Percentiles rank a stretch among this genome's conserved stretches.
Evolutionary conservation across 2,888 invertebrate genomes (phyloP).

Genomic region (Pelosia muscerda): DNA sequence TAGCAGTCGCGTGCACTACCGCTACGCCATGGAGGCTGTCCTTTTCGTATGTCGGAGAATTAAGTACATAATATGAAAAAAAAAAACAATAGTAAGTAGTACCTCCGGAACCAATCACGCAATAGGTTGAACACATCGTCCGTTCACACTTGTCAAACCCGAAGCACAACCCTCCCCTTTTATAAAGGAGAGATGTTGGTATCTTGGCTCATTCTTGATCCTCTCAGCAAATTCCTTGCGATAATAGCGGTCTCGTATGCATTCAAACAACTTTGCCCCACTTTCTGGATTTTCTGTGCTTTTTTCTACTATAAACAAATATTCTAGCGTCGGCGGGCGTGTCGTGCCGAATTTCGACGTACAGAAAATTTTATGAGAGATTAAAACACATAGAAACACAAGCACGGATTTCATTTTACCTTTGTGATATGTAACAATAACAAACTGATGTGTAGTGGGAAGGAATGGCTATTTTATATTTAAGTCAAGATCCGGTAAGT

Average conservation of each 20-base stretch:
- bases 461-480: background rate
- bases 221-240: background rate
- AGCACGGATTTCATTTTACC: background rate
- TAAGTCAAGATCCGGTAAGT: background rate
- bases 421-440: background rate
- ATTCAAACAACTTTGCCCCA: background rate
- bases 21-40: too few species aligned
- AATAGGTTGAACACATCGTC: background rate
- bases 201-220: background rate
- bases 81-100: background rate
- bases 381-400: conserved; percentile 1
- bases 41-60: too few species aligned
- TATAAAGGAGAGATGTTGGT: background rate
- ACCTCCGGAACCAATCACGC: background rate
- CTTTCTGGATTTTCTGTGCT: background rate
- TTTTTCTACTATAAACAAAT: background rate
- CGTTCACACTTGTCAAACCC: background rate
- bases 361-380: background rate
- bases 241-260: background rate
- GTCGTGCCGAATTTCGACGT: background rate
- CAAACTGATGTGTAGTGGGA: background rate
- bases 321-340: background rate
- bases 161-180: background rate
- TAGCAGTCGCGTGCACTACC: too few species aligned
- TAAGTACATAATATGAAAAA: too few species aligned